These are phyloP conservation scores for Rhopalosiphum nymphaeae DNA, from an alignment of 2,888 invertebrate genomes.

Conservation along the genomic window DNA sequence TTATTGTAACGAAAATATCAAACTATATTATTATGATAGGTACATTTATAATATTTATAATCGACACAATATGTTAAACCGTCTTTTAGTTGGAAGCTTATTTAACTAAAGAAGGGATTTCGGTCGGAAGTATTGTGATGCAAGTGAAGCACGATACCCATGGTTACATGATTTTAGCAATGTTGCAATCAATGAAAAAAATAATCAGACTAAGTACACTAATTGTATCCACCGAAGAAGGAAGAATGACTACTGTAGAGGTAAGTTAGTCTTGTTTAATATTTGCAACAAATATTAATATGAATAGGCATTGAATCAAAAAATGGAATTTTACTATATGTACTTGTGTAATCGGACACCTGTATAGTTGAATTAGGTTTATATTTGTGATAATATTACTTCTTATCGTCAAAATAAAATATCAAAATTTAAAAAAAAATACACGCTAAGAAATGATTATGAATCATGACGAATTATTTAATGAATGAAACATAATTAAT, in stretches of 20 bases:
- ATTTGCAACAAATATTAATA: background rate
- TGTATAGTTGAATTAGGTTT: background rate
- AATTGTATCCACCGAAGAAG: constrained; percentile 39
- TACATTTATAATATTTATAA: background rate
- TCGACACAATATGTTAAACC: background rate
- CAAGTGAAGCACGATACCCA: constrained; percentile 43
- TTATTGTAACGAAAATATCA: background rate
- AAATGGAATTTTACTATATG: background rate
- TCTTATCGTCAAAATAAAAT: background rate
- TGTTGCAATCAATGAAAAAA: constrained; percentile 56
- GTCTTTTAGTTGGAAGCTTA: constrained; percentile 52
- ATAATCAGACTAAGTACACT: constrained; percentile 49
- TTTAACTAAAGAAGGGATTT: constrained; percentile 43
- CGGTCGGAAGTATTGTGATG: constrained; percentile 59
- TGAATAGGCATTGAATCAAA: background rate
- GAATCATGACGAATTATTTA: background rate
- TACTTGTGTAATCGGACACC: background rate
- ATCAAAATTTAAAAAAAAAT: background rate
- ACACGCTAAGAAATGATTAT: background rate
- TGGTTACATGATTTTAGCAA: constrained; percentile 54
- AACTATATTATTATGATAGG: background rate
- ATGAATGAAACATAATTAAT: background rate
- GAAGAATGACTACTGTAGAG: constrained; percentile 56
- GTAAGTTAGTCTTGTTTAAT: constrained; percentile 1
- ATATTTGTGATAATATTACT: background rate